Conservation (phyloP, 1,140 invertebrate species). For the Procambarus clarkii region DNA sequence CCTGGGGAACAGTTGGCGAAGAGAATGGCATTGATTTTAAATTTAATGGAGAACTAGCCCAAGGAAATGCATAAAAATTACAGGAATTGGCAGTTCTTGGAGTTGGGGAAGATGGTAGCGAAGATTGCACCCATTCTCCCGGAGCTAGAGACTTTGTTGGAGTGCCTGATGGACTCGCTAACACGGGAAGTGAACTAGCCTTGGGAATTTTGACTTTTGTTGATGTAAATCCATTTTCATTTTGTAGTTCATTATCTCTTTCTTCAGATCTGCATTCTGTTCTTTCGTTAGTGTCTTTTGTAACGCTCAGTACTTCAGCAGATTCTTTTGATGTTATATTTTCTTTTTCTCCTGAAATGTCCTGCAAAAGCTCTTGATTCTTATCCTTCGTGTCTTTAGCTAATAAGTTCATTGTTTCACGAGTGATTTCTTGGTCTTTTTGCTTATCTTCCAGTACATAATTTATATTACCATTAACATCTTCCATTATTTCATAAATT, state of each 20-base stretch:
- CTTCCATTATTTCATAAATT: slow-evolving; percentile 18
- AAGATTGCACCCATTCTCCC: not conserved
- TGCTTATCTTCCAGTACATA: slow-evolving; percentile 8
- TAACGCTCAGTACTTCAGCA: not conserved
- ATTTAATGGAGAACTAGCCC: not conserved
- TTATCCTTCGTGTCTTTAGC: not conserved
- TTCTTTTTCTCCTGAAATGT: not conserved
- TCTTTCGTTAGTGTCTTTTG: not conserved
- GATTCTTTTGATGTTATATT: not conserved
- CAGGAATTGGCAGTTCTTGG: not conserved
- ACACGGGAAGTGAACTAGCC: not conserved
- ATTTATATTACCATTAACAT: slow-evolving; percentile 55
- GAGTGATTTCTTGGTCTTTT: not conserved
- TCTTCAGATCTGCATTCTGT: not conserved
- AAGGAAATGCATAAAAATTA: not conserved
- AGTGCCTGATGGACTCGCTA: not conserved
- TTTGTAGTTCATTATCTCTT: not conserved
- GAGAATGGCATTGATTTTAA: not conserved
- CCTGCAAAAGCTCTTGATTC: not conserved
- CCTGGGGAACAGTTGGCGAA: not conserved
- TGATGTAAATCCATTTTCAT: not conserved
- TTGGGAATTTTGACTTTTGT: not conserved
- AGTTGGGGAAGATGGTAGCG: slow-evolving; percentile 2
- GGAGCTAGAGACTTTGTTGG: not conserved
- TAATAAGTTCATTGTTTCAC: not conserved